These are phyloP conservation scores for Thripadectes ignobilis DNA, from an alignment of 2,797 vertebrate species.

Conservation along the genomic window DNA sequence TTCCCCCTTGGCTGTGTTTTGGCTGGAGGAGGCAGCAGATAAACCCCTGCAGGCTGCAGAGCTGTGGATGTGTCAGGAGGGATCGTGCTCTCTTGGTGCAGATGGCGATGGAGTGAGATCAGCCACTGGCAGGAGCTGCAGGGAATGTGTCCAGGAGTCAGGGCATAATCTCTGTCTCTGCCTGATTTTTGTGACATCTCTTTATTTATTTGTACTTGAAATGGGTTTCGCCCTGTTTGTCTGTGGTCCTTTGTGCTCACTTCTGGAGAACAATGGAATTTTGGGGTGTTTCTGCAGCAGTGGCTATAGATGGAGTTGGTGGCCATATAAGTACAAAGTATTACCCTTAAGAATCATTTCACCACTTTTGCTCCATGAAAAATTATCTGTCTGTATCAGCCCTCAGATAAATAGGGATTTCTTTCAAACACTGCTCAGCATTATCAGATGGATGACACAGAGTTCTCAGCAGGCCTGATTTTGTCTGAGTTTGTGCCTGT, in stretches of 20 bases:
- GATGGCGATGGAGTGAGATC: slow-evolving; percentile 18
- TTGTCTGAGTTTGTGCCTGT: not conserved
- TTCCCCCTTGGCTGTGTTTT: not conserved
- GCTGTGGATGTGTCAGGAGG: slow-evolving; percentile 15
- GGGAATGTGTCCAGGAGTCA: not conserved
- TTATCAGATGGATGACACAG: not conserved
- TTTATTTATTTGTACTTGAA: slow-evolving; percentile 10
- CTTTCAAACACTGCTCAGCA: not conserved
- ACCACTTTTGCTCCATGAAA: not conserved
- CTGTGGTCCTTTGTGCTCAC: not conserved
- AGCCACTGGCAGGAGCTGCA: not conserved
- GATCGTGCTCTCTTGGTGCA: not conserved
- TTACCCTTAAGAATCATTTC: not conserved
- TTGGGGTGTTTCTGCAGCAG: not conserved
- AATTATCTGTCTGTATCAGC: not conserved
- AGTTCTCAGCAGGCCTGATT: not conserved
- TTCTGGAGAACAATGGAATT: not conserved
- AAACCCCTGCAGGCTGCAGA: not conserved
- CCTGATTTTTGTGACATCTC: slow-evolving; percentile 18
- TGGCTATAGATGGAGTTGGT: not conserved
- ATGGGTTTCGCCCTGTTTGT: not conserved
- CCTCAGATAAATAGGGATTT: not conserved
- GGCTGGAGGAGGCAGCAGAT: not conserved
- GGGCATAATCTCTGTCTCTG: not conserved
- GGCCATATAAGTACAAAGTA: not conserved